A percentile compares a stretch with the other conserved stretches of the same genome.
Evolutionary conservation across 2,888 invertebrate species (phyloP).

Genomic region (Drosophila histrio): DNA sequence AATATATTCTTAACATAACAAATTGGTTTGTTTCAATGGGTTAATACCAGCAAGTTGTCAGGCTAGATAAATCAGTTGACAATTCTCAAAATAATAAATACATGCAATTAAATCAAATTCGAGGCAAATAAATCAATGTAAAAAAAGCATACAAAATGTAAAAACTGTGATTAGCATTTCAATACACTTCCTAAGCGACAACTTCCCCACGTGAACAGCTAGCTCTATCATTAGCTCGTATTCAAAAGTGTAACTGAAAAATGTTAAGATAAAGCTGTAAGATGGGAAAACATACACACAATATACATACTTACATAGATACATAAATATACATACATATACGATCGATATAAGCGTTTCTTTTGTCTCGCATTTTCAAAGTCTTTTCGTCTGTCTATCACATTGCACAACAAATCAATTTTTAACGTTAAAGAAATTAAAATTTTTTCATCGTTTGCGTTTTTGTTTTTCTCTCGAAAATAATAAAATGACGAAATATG

Average conservation of each 20-base stretch:
- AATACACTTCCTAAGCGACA: constrained; percentile 1
- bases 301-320: neutral
- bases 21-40: too few relatives aligned
- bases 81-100: neutral
- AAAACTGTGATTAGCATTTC: neutral
- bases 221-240: constrained; percentile 17
- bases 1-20: too few relatives aligned
- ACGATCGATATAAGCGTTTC: constrained; percentile 25
- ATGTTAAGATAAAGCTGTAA: constrained; percentile 20
- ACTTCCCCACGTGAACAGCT: neutral
- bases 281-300: neutral
- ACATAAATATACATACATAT: neutral
- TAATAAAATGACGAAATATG: constrained; percentile 56
- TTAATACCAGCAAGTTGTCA: too few relatives aligned
- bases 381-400: constrained; percentile 15
- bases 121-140: neutral
- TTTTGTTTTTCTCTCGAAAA: constrained; percentile 15
- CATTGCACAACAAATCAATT: constrained; percentile 64
- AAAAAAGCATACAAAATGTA: neutral
- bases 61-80: neutral
- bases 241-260: constrained; percentile 27
- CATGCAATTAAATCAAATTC: neutral
- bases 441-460: constrained; percentile 26
- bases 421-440: constrained; percentile 48
- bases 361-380: constrained; percentile 27